These are phyloP conservation scores for Riptortus pedestris DNA, from an alignment of 1,140 invertebrate species.

Conservation along the genomic window DNA sequence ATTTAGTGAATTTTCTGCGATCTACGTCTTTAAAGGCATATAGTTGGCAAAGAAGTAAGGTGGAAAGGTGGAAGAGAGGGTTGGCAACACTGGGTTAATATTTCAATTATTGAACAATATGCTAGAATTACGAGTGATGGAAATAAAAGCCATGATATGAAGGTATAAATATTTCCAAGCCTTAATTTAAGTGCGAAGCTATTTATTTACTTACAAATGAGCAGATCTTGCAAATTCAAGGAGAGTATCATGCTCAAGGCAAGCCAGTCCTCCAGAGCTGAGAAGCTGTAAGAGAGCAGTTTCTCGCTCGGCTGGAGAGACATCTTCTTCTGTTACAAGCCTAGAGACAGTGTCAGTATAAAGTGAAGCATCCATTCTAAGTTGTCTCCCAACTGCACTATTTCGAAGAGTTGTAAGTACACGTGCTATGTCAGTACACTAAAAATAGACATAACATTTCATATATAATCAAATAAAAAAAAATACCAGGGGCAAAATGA, in stretches of 20 bases:
- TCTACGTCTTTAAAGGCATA: too few species aligned
- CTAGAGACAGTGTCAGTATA: constrained; percentile 42
- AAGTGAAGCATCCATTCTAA: constrained; percentile 34
- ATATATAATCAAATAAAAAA: constrained; percentile 24
- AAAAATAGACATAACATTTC: constrained; percentile 33
- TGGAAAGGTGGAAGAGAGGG: too few species aligned
- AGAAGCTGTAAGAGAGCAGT: constrained; percentile 70
- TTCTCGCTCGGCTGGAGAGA: constrained; percentile 60
- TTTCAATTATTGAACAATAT: too few species aligned
- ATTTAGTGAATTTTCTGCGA: too few species aligned
- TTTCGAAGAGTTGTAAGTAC: constrained; percentile 41
- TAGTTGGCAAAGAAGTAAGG: too few species aligned
- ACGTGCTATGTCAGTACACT: constrained; percentile 51
- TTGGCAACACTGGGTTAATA: too few species aligned
- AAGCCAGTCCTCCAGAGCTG: constrained; percentile 38
- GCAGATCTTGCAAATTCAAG: constrained; percentile 29
- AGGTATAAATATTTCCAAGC: too few species aligned
- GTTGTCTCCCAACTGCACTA: constrained; percentile 38
- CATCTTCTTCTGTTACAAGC: constrained; percentile 42
- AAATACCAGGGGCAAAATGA: too few species aligned
- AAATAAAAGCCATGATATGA: too few species aligned
- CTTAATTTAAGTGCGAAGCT: too few species aligned
- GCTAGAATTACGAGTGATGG: too few species aligned
- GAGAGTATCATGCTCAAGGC: constrained; percentile 26
- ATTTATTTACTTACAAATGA: constrained; percentile 32